phyloP scores from a whole-genome alignment of 2,888 invertebrate species.

The Dyspetes luteomarginatus region DNA sequence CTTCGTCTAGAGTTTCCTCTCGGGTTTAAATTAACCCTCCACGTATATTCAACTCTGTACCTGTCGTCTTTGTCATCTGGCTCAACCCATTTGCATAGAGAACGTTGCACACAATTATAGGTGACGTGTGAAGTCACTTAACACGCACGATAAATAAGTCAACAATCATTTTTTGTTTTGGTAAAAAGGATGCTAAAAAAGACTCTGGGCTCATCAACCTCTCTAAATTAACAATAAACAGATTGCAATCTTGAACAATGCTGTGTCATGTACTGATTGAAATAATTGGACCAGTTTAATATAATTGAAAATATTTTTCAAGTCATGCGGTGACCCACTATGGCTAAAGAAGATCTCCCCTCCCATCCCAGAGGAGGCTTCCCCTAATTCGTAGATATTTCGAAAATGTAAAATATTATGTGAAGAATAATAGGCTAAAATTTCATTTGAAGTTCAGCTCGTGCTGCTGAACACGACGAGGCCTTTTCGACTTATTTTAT shows the following conservation, averaged over 20 bases:
- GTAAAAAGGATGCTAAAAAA: too few species aligned
- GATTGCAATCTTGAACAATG: too few species aligned
- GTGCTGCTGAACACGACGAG: constrained; percentile 1
- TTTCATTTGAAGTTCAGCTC: constrained; percentile 13
- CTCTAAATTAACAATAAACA: too few species aligned
- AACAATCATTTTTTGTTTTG: background rate
- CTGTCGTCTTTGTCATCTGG: background rate
- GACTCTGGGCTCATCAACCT: too few species aligned
- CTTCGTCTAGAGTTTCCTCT: constrained; percentile 5
- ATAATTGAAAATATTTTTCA: too few species aligned
- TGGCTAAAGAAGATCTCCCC: too few species aligned
- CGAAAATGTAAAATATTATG: background rate
- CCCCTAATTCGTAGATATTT: background rate
- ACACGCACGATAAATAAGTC: background rate
- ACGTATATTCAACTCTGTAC: constrained; percentile 1
- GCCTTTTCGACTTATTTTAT: constrained; percentile 13
- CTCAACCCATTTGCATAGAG: background rate
- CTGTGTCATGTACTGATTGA: too few species aligned
- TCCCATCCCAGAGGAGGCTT: too few species aligned
- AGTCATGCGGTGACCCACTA: too few species aligned
- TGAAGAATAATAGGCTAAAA: constrained; percentile 6
- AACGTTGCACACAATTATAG: background rate
- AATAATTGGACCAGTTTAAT: too few species aligned
- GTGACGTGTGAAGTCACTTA: background rate
- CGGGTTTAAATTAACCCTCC: constrained; percentile 13